A percentile compares a stretch with the other conserved stretches of the same genome.
phyloP scores from a whole-genome alignment of 1,140 invertebrate genomes.

The Papilio xuthus region DNA sequence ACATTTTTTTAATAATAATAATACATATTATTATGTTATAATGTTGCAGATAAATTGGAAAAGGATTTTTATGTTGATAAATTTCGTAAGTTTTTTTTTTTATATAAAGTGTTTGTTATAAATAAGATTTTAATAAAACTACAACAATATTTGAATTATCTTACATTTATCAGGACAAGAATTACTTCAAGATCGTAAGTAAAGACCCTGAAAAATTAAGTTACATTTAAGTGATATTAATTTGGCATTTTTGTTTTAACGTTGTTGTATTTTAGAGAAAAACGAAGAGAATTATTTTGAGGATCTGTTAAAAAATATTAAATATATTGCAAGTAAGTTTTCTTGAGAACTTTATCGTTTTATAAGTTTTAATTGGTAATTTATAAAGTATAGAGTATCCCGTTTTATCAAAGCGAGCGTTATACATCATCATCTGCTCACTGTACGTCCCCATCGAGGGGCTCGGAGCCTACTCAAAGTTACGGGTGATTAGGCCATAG shows the following conservation, averaged over 20 bases:
- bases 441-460: too few species aligned
- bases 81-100: slow-evolving; percentile 24
- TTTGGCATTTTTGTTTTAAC: background rate
- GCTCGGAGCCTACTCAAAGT: too few species aligned
- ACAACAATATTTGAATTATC: background rate
- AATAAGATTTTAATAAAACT: background rate
- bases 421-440: too few species aligned
- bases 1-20: background rate
- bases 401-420: too few species aligned
- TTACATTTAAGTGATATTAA: background rate
- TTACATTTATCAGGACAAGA: slow-evolving; percentile 1
- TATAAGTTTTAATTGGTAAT: too few species aligned
- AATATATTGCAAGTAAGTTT: slow-evolving; percentile 5
- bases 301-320: background rate
- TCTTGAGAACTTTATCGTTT: background rate
- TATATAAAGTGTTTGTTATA: too few species aligned
- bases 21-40: background rate
- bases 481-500: too few species aligned
- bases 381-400: too few species aligned
- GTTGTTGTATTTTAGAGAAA: background rate
- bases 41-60: background rate
- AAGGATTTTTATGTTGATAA: slow-evolving; percentile 21
- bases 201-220: background rate
- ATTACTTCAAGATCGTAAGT: slow-evolving; percentile 20
- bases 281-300: background rate